phyloP scores from a whole-genome alignment of 2,888 invertebrate species.

The Mylabris sibirica region DNA sequence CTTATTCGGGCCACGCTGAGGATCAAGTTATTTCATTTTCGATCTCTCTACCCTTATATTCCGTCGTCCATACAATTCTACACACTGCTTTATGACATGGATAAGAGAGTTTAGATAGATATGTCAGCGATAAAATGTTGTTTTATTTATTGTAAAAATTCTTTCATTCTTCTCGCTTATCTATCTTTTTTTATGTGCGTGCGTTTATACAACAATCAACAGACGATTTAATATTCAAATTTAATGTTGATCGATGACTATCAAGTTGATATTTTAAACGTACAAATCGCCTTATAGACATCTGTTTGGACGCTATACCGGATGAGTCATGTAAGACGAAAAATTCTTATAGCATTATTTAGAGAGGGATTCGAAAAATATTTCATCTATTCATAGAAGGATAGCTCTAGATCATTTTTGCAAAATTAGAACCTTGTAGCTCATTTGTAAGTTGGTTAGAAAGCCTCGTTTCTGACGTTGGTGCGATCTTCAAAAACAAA shows the following conservation, averaged over 20 bases:
- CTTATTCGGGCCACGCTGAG: slow-evolving; percentile 33
- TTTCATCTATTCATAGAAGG: no score
- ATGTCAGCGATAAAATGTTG: slow-evolving; percentile 46
- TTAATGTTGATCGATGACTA: not conserved
- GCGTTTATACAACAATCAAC: slow-evolving; percentile 14
- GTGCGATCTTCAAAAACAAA: no score
- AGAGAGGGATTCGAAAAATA: no score
- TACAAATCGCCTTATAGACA: no score
- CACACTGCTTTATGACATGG: slow-evolving; percentile 47
- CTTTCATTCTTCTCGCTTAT: not conserved
- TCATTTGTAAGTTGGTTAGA: no score
- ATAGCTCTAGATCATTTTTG: no score
- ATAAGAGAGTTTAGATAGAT: slow-evolving; percentile 48
- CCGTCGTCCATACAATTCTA: slow-evolving; percentile 41
- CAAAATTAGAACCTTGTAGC: no score
- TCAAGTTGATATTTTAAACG: no score
- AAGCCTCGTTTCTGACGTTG: no score
- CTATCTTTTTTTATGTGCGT: slow-evolving; percentile 32
- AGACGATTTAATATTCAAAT: slow-evolving; percentile 15
- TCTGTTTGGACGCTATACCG: no score
- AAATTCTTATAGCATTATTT: no score
- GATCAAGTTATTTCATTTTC: slow-evolving; percentile 47
- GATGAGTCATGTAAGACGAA: no score
- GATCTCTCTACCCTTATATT: slow-evolving; percentile 37
- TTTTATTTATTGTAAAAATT: slow-evolving; percentile 15